phyloP scores from a whole-genome alignment of 2,888 invertebrate species.

The Apocheima hispidaria region DNA sequence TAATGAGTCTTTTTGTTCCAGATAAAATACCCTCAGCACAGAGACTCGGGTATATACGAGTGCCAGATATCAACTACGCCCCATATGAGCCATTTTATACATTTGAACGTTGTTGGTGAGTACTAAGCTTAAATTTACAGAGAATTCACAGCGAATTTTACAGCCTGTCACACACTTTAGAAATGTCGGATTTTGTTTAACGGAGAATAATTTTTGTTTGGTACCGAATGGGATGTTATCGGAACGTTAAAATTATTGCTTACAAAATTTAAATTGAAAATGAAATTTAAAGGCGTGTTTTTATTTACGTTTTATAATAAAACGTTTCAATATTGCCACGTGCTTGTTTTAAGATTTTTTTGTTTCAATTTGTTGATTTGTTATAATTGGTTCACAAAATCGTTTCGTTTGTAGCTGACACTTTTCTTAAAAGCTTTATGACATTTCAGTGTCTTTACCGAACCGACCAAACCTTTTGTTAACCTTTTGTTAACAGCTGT shows the following conservation, averaged over 20 bases:
- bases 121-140: slow-evolving; percentile 49
- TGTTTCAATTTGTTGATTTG: too few relatives aligned
- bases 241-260: background rate
- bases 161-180: slow-evolving; percentile 26
- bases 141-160: slow-evolving; percentile 18
- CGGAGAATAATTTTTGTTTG: slow-evolving; percentile 18
- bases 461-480: slow-evolving; percentile 10
- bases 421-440: slow-evolving; percentile 16
- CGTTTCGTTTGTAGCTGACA: background rate
- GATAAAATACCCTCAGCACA: slow-evolving; percentile 96
- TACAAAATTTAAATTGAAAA: background rate
- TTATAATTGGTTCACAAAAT: too few relatives aligned
- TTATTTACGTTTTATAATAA: too few relatives aligned
- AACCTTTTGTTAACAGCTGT: slow-evolving; percentile 1
- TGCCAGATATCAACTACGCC: slow-evolving; percentile 98
- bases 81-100: slow-evolving; percentile 96
- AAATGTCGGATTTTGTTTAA: slow-evolving; percentile 12
- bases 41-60: slow-evolving; percentile 96
- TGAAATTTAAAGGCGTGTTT: background rate
- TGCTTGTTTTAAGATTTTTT: too few relatives aligned
- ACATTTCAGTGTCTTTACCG: background rate
- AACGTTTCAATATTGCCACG: too few relatives aligned
- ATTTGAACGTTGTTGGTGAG: slow-evolving; percentile 96
- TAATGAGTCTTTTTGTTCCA: slow-evolving; percentile 72
- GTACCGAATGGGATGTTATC: background rate